phyloP scores from a whole-genome alignment of 2,113 vertebrate species.

The Oryzias celebensis region DNA sequence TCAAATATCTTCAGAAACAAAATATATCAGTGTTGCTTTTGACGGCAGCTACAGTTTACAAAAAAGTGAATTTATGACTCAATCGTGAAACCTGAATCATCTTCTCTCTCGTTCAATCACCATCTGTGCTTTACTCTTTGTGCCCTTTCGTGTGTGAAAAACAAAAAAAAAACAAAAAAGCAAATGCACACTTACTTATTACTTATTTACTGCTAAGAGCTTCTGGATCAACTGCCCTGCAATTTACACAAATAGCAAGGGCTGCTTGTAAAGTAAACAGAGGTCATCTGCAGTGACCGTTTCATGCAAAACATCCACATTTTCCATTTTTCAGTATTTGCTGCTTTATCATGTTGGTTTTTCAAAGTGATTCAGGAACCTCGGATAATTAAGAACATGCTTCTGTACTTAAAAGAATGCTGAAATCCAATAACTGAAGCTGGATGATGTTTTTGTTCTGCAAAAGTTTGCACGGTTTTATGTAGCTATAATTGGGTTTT shows the following conservation, averaged over 20 bases:
- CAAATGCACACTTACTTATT: conserved; percentile 51
- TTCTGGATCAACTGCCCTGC: conserved; percentile 31
- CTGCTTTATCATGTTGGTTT: background rate
- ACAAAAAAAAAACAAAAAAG: conserved; percentile 21
- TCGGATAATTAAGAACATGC: too few relatives aligned
- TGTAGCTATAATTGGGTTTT: conserved; percentile 48
- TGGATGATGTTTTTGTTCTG: conserved; percentile 31
- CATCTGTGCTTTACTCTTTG: conserved; percentile 57
- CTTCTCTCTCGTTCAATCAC: conserved; percentile 4
- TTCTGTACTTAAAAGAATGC: too few relatives aligned
- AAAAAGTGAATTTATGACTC: conserved; percentile 2
- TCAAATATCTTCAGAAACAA: too few relatives aligned
- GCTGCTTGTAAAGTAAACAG: conserved; percentile 6
- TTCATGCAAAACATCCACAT: too few relatives aligned
- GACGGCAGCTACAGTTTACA: background rate
- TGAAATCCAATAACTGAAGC: conserved; percentile 44
- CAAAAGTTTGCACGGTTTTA: conserved; percentile 7
- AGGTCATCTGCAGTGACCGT: background rate
- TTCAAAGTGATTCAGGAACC: background rate
- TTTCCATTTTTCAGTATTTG: background rate
- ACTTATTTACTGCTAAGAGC: conserved; percentile 72
- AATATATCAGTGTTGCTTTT: too few relatives aligned
- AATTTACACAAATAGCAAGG: conserved; percentile 26
- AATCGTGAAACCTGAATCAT: conserved; percentile 13
- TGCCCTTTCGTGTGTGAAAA: conserved; percentile 59